Percentiles rank a stretch among this genome's conserved stretches.
Evolutionary conservation across 1,140 invertebrate genomes (phyloP).

Genomic region (Dinoponera quadriceps): DNA sequence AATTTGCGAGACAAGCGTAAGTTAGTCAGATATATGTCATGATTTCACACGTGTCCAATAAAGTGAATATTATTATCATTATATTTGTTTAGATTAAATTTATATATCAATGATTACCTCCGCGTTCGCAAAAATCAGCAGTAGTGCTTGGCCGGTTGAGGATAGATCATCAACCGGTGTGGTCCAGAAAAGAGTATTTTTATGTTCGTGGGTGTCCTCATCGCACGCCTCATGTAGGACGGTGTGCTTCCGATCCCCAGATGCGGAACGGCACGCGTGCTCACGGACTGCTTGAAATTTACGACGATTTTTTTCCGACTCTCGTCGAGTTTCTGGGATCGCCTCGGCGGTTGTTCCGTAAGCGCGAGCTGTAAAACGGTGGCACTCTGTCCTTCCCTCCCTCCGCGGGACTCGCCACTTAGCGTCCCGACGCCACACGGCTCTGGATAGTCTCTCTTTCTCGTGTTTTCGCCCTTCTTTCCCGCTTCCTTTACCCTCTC

Average conservation of each 20-base stretch:
- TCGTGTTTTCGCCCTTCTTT: neutral
- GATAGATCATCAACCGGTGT: conserved; percentile 21
- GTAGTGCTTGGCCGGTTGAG: neutral
- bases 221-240: conserved; percentile 41
- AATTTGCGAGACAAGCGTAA: too few species aligned
- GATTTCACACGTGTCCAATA: too few species aligned
- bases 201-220: conserved; percentile 31
- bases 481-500: neutral
- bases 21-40: too few species aligned
- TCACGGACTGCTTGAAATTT: conserved; percentile 61
- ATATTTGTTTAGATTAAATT: too few species aligned
- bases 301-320: conserved; percentile 46
- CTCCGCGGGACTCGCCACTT: conserved; percentile 47
- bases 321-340: conserved; percentile 23
- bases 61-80: too few species aligned
- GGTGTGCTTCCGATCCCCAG: conserved; percentile 70
- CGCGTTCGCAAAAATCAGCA: too few species aligned
- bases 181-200: conserved; percentile 36
- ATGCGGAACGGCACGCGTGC: conserved; percentile 65
- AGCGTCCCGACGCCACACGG: conserved; percentile 47
- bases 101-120: too few species aligned
- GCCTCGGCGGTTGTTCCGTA: conserved; percentile 58
- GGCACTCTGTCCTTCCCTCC: conserved; percentile 33
- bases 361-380: conserved; percentile 60
- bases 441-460: conserved; percentile 37